Percentiles rank a stretch among this genome's conserved stretches.
phyloP scores from a whole-genome alignment of 1,140 invertebrate genomes.

The Trichoplusia ni region DNA sequence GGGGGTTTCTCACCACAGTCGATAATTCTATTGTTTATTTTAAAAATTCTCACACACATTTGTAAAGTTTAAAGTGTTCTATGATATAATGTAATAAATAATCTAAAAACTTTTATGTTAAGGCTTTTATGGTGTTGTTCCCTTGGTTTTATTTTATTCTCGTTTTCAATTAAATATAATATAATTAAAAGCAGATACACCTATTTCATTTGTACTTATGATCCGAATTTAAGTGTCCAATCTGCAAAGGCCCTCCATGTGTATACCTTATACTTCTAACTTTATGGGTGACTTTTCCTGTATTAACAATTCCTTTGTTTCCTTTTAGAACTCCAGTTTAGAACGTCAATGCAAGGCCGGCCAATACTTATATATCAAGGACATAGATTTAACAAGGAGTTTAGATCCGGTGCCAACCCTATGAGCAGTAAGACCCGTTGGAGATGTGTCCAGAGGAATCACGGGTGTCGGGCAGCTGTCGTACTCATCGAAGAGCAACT shows the following conservation, averaged over 20 bases:
- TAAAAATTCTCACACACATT: slow-evolving; percentile 30
- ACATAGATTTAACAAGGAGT: background rate
- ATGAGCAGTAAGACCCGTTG: background rate
- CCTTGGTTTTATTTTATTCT: too few relatives aligned
- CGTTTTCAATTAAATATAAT: too few relatives aligned
- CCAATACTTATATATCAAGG: background rate
- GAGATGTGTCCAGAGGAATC: background rate
- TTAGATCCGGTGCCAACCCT: too few relatives aligned
- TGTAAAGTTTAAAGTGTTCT: too few relatives aligned
- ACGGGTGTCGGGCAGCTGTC: background rate
- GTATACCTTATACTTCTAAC: too few relatives aligned
- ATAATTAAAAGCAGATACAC: too few relatives aligned
- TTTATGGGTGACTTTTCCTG: background rate
- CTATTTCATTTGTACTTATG: too few relatives aligned
- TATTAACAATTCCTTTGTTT: background rate
- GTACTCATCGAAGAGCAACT: background rate
- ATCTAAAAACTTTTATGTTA: too few relatives aligned
- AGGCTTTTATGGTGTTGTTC: too few relatives aligned
- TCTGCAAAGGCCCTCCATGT: too few relatives aligned
- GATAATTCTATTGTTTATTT: slow-evolving; percentile 25
- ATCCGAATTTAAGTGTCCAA: too few relatives aligned
- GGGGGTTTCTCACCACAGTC: slow-evolving; percentile 32
- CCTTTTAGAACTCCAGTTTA: background rate
- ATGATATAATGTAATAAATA: too few relatives aligned
- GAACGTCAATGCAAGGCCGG: background rate